Conservation (phyloP, 1,140 invertebrate species). For the Argopecten irradians region DNA sequence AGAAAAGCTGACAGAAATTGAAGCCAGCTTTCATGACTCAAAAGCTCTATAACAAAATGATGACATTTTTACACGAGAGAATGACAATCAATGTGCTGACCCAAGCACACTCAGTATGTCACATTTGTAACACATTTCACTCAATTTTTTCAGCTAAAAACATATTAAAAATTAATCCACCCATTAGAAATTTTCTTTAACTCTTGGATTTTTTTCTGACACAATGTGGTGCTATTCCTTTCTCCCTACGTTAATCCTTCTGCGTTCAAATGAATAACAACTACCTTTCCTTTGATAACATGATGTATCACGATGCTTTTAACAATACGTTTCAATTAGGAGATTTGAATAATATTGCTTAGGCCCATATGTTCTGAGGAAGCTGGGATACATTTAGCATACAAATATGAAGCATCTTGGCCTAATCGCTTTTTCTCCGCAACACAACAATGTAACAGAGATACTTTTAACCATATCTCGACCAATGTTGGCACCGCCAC, state of each 20-base stretch:
- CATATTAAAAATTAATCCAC: not conserved
- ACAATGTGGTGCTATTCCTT: not conserved
- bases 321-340: slow-evolving; percentile 18
- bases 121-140: not conserved
- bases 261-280: not conserved
- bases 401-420: not conserved
- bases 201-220: not conserved
- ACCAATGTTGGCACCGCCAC: not conserved
- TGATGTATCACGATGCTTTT: not conserved
- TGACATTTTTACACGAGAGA: not conserved
- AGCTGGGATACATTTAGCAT: not conserved
- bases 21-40: not conserved
- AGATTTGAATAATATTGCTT: slow-evolving; percentile 19
- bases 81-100: not conserved
- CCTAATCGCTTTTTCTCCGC: not conserved
- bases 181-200: not conserved
- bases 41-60: not conserved
- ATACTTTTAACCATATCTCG: not conserved
- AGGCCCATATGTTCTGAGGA: not conserved
- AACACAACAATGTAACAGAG: not conserved
- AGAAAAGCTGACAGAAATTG: not conserved
- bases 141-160: not conserved
- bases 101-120: not conserved
- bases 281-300: not conserved
- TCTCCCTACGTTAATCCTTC: not conserved